These are phyloP conservation scores for Cheilosia soror DNA, from an alignment of 2,888 invertebrate species.

Conservation along the genomic window DNA sequence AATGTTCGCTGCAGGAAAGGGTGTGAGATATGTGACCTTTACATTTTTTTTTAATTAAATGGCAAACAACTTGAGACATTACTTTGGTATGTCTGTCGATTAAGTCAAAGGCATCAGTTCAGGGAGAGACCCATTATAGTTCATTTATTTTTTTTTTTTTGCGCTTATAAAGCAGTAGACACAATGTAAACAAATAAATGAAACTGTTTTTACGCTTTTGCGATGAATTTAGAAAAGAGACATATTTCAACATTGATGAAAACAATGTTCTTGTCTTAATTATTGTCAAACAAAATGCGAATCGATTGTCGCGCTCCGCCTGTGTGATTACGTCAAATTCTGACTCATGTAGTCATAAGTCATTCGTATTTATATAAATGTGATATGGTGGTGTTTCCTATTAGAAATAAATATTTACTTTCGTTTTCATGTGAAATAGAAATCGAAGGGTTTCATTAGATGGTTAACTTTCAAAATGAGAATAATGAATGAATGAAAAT, in stretches of 20 bases:
- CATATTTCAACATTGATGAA: background rate
- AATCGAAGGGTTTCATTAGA: background rate
- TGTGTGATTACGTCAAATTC: conserved; percentile 52
- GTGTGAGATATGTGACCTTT: conserved; percentile 21
- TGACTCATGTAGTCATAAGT: conserved; percentile 49
- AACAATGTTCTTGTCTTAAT: background rate
- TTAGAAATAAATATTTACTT: conserved; percentile 22
- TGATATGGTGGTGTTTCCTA: conserved; percentile 13
- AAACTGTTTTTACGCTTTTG: background rate
- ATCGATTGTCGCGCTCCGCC: background rate
- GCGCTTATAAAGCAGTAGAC: conserved; percentile 1
- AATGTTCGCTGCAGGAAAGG: background rate
- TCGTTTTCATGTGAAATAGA: conserved; percentile 28
- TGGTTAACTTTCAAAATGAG: background rate
- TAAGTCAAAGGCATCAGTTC: background rate
- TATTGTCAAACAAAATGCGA: conserved; percentile 18
- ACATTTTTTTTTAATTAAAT: background rate
- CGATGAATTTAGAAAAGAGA: conserved; percentile 25
- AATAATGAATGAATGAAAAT: too few relatives aligned
- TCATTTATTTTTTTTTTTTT: background rate
- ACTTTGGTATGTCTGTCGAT: conserved; percentile 7
- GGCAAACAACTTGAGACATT: conserved; percentile 5
- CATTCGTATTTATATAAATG: conserved; percentile 21
- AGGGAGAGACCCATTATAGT: background rate
- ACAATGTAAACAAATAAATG: background rate